A percentile compares a stretch with the other conserved stretches of the same genome.
phyloP scores from a whole-genome alignment of 2,113 vertebrate species.

The Formicarius rufipectus region DNA sequence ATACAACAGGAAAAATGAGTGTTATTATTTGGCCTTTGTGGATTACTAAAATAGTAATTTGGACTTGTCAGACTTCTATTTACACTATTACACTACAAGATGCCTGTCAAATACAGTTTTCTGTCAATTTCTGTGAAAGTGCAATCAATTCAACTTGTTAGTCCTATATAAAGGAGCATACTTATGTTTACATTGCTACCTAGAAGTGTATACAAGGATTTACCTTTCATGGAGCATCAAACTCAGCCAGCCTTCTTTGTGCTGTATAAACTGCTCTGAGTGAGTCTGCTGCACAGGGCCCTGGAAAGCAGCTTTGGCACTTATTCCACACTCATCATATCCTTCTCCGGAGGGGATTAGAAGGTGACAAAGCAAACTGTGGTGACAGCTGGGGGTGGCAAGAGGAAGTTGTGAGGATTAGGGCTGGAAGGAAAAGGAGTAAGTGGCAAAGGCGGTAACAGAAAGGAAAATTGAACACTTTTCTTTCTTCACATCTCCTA shows the following conservation, averaged over 20 bases:
- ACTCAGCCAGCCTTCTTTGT: neutral
- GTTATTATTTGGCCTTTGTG: neutral
- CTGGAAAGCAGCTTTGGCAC: neutral
- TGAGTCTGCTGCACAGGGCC: neutral
- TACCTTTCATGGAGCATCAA: neutral
- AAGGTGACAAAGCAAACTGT: constrained; percentile 49
- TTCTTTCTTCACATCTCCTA: neutral
- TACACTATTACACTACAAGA: neutral
- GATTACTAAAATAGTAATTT: neutral
- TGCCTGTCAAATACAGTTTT: neutral
- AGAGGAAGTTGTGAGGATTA: constrained; percentile 23
- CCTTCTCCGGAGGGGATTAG: constrained; percentile 1
- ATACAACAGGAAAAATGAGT: neutral
- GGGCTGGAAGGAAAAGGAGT: neutral
- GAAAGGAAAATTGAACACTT: neutral
- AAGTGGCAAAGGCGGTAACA: neutral
- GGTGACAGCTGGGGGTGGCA: constrained; percentile 11
- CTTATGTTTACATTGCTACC: neutral
- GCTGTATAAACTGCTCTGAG: neutral
- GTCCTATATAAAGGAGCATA: neutral
- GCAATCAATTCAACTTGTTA: neutral
- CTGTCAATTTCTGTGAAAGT: neutral
- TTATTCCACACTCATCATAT: constrained; percentile 4
- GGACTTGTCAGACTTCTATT: neutral
- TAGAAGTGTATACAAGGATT: neutral